Evolutionary conservation across 1,140 invertebrate genomes (phyloP), one percentile per base, ranked within the genome.

Genomic region (Doryteuthis pealeii): DNA sequence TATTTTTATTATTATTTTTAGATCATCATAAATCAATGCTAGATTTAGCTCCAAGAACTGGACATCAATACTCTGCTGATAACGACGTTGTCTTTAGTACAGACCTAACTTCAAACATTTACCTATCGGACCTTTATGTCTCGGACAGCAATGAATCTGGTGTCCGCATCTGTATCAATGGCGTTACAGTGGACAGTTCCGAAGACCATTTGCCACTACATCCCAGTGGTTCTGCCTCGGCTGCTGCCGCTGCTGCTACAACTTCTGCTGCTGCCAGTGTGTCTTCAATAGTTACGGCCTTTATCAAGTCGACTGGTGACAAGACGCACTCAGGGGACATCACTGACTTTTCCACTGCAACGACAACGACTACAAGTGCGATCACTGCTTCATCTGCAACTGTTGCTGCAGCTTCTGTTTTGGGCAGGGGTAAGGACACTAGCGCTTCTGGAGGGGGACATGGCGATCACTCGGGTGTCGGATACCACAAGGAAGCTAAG

Each of bases 91-190:
- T 45, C 73, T 43, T 45, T 70, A 35, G 58, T 30, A n/a, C 32
- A 15, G n/a, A 73, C 15, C 45, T n/a, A n/a, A 10, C 71, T 45
- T 32, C 22, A 73, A 14, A 69, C 75, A 31, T 32, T 67, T 40
- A 30, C 28, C 10, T 0, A 22, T 33, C 28, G 15, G 65, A 32
- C 65, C 22, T n/a, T 69, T n/a, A 67, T 32, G 49, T 3, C 18
- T 54, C 54, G 30, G 58, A 70, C 33, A 69, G 58, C 14, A 75
- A 75, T 71, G 74, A 74, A 8, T 28, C 54, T 67, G 66, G 72
- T 69, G 79, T 84, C 6, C 78, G 80, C 43, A 86, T 86, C 77
- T 84, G 83, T 75, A 78, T 86, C 49, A 85, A 86, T 72, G 85
- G 83, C 28, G 77, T 84, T 32, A 86, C 84, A 12, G 74, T 85